Conservation (phyloP, 2,888 invertebrate species). For the Acronicta alni region DNA sequence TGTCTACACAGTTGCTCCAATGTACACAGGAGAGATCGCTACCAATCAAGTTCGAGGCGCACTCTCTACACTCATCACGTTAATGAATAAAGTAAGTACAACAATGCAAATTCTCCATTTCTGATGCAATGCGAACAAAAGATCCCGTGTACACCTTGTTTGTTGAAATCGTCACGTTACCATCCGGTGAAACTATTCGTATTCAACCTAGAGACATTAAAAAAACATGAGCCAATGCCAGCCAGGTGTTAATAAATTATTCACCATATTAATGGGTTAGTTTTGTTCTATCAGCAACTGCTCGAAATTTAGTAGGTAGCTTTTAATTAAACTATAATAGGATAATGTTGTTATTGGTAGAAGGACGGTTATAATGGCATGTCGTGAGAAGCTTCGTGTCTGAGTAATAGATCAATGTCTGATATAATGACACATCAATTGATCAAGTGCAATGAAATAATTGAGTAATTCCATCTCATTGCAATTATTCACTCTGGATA, state of each 20-base stretch:
- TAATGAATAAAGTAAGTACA: conserved; percentile 87
- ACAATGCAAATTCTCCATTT: conserved; percentile 13
- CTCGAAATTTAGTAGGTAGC: conserved; percentile 10
- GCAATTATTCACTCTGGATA: conserved; percentile 59
- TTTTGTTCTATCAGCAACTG: conserved; percentile 26
- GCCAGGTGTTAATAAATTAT: conserved; percentile 57
- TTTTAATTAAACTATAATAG: conserved; percentile 16
- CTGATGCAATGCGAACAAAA: conserved; percentile 10
- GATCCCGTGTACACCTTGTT: conserved; percentile 5
- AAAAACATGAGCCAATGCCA: conserved; percentile 52
- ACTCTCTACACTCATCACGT: conserved; percentile 90
- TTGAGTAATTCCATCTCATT: conserved; percentile 41
- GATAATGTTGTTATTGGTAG: conserved; percentile 5
- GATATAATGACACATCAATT: conserved; percentile 25
- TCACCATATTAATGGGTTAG: conserved; percentile 45
- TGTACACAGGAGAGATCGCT: conserved; percentile 91
- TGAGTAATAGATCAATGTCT: conserved; percentile 37
- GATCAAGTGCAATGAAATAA: conserved; percentile 52
- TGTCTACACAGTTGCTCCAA: conserved; percentile 90
- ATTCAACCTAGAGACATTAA: conserved; percentile 49
- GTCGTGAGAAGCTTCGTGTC: conserved; percentile 7
- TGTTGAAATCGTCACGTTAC: conserved; percentile 16
- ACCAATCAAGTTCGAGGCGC: conserved; percentile 90
- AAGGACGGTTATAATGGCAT: conserved; percentile 9
- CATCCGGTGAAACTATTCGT: conserved; percentile 24